A percentile compares a stretch with the other conserved stretches of the same genome.
Evolutionary conservation across 2,113 vertebrate species (phyloP).

Genomic region (Ochotona princeps): DNA sequence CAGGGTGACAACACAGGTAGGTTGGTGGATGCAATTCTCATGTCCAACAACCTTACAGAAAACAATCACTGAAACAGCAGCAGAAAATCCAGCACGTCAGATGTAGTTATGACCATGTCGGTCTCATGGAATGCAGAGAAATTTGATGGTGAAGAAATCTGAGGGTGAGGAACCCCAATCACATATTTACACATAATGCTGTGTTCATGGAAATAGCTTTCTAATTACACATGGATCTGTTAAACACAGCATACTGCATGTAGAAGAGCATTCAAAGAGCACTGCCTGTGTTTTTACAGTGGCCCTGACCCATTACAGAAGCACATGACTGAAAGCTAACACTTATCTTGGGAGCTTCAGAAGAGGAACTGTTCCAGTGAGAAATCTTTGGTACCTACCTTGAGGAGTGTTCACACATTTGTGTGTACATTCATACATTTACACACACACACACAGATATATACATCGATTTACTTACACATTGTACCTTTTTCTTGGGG

Average conservation of each 20-base stretch:
- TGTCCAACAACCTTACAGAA: neutral
- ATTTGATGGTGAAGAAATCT: neutral
- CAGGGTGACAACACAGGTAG: fast-evolving
- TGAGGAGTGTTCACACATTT: neutral
- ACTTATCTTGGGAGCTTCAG: constrained; percentile 18
- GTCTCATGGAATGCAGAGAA: neutral
- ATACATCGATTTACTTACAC: neutral
- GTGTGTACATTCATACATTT: neutral
- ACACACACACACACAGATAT: neutral
- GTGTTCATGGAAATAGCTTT: neutral
- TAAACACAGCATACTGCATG: neutral
- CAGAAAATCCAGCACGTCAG: neutral
- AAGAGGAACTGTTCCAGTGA: neutral
- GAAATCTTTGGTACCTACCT: neutral
- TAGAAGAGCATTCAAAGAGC: neutral
- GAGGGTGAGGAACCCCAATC: neutral
- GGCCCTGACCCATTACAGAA: neutral
- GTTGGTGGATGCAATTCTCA: neutral
- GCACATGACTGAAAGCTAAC: neutral
- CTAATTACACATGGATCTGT: neutral
- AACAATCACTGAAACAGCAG: neutral
- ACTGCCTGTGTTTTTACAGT: neutral
- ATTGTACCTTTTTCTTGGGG: too few species aligned
- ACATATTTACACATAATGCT: neutral
- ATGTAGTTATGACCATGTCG: neutral